Evolutionary conservation across 2,888 invertebrate genomes (phyloP), one percentile per base, ranked within the genome.

Genomic region (Cheilosia scutellata): DNA sequence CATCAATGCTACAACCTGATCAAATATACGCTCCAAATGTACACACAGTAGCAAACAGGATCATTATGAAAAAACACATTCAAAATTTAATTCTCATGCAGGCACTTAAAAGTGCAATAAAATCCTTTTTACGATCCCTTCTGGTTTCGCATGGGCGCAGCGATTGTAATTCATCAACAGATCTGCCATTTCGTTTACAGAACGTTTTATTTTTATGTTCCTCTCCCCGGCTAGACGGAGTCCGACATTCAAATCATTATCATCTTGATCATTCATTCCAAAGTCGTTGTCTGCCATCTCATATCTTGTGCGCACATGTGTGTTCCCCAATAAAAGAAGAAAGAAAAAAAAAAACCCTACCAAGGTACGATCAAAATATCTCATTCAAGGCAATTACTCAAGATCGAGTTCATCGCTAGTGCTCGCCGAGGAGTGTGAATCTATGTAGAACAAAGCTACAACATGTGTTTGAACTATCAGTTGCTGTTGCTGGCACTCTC

Each of bases 101-200:
- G 66, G 80, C 86, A 86, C 80, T 86, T 86, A 82, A 82, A 86
- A 82, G 71, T 72, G 82, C 82, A 77, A 86, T 86, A 86, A 86
- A 86, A 86, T 77, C 68, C 62, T 49, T 75, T 86, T 86, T 68
- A 86, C 72, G 86, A 86, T 68, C 86, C 78, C 42, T 82, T 86
- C 72, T 77, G 86, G 86, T 86, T 86, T 86, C 60, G 80, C 86
- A 77, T 82, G 71, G 60, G 63, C 49, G 51, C 57, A 82, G 47
- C 68, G 68, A 82, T 77, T 76, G 82, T 72, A 76, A 77, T 82
- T 58, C 82, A 84, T 84, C 40, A 79, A 13, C 53, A 83, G 63
- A 63, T 47, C 62, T 62, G 2, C 16, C 78, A 44, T 74, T 25
- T 40, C 58, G 60, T 53, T 57, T 78, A 70, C 70, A 55, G 42